Conservation (phyloP, 2,888 invertebrate species). For the Oxytorus armatus region DNA sequence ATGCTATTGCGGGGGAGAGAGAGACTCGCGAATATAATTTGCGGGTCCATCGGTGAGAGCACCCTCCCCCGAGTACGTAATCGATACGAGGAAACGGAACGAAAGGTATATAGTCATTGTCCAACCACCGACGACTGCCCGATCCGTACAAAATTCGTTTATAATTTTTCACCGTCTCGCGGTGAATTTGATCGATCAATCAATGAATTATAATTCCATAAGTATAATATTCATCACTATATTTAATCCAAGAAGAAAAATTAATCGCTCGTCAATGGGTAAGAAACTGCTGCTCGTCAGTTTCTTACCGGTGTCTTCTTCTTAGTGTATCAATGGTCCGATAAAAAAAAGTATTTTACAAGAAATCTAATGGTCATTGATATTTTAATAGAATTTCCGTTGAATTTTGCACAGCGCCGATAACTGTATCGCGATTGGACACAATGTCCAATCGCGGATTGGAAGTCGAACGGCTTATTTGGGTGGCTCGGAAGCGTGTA, state of each 20-base stretch:
- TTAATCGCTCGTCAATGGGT: no score
- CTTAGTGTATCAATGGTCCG: no score
- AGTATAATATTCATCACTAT: no score
- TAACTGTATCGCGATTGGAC: constrained; percentile 13
- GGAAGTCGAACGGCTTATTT: constrained; percentile 56
- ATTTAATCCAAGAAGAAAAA: no score
- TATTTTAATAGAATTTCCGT: not conserved
- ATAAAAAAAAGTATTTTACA: not conserved
- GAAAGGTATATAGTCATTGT: constrained; percentile 17
- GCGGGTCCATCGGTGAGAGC: constrained; percentile 53
- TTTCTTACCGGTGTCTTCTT: no score
- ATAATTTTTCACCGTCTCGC: not conserved
- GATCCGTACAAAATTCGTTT: not conserved
- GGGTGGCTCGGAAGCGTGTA: constrained; percentile 61
- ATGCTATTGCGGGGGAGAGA: constrained; percentile 25
- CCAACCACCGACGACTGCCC: not conserved
- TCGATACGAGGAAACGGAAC: constrained; percentile 37
- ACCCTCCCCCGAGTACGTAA: constrained; percentile 23
- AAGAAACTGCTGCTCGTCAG: no score
- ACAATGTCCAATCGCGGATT: constrained; percentile 26
- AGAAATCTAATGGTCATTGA: not conserved
- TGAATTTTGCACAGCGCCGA: constrained; percentile 6
- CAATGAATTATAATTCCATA: no score
- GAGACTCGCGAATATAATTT: constrained; percentile 46
- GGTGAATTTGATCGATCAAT: no score